Evolutionary conservation across 2,888 invertebrate species (phyloP), one percentile per base, ranked within the genome.

Genomic region (Camptogramma bilineatum): DNA sequence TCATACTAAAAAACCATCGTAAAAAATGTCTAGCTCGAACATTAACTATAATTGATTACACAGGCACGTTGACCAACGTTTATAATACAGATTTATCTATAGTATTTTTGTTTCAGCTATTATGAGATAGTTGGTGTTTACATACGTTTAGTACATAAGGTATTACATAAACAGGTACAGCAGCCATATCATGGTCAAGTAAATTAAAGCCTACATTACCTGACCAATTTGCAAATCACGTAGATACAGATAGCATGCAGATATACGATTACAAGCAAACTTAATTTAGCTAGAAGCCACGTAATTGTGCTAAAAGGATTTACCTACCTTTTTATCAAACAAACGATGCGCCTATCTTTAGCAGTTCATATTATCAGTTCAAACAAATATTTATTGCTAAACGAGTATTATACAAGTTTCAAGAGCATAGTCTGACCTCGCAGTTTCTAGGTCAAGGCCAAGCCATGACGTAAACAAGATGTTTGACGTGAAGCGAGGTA

Each of bases 371-470:
- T 51, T 52, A 47, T 47, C 47, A 13, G 13, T 10, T 19, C 47
- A 47, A 47, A 19, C 19, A 21, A 19, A 42, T 48, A 48, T 50
- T 62, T 55, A 57, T 59, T 65, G 53, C 34, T 31, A 61, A 60
- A 21, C 28, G 28, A 54, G 61, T 53, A 50, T 65, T 58, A 68
- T 62, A 56, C 42, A 67, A 61, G 34, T 34, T 53, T 61, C 54
- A 63, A 67, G 58, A 62, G 52, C 57, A 31, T 47, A 16, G 66
- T 58, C 62, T 66, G 58, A 58, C 62, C 62, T 58, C 52, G 48
- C 42, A 51, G 52, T 66, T 62, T 62, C 62, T 58, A 66, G 66
- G 66, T 24, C 66, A 66, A 62, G 63, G 63, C 48, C 58, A 58
- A 16, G 46, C 57, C 39, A 51, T 62, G 66, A 62, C 66, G 66